phyloP scores from a whole-genome alignment of 2,797 vertebrate species.

The Cossypha dichroa region DNA sequence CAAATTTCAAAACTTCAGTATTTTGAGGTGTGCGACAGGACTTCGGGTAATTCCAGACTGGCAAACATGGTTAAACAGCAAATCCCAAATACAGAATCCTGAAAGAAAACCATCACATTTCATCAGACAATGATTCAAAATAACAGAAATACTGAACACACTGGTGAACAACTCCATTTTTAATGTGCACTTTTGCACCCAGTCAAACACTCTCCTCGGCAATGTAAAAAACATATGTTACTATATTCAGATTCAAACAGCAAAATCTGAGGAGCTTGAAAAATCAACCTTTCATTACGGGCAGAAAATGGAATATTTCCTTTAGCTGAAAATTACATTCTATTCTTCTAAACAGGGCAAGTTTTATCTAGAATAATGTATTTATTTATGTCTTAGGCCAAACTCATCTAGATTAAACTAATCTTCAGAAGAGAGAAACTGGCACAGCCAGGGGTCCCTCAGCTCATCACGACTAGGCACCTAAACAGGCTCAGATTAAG shows the following conservation, averaged over 20 bases:
- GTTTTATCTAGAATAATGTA: neutral
- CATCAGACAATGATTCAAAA: neutral
- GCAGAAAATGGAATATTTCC: neutral
- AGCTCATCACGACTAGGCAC: fast-evolving
- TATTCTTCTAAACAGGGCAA: neutral
- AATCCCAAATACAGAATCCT: conserved; percentile 44
- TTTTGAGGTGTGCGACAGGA: conserved; percentile 25
- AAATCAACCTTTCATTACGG: neutral
- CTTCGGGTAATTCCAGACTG: conserved; percentile 58
- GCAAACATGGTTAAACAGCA: conserved; percentile 61
- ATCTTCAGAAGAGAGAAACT: neutral
- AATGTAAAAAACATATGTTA: neutral
- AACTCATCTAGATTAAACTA: neutral
- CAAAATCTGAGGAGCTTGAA: neutral
- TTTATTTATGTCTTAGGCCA: neutral
- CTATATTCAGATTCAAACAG: neutral
- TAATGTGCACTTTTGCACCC: neutral
- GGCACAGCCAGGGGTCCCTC: neutral
- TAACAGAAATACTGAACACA: neutral
- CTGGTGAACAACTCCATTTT: neutral
- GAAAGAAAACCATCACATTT: conserved; percentile 3
- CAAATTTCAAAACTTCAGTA: conserved; percentile 35
- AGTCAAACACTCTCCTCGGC: neutral
- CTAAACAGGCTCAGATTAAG: fast-evolving
- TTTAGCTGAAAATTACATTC: neutral